phyloP scores from a whole-genome alignment of 1,140 invertebrate species.

The Babylonia areolata region DNA sequence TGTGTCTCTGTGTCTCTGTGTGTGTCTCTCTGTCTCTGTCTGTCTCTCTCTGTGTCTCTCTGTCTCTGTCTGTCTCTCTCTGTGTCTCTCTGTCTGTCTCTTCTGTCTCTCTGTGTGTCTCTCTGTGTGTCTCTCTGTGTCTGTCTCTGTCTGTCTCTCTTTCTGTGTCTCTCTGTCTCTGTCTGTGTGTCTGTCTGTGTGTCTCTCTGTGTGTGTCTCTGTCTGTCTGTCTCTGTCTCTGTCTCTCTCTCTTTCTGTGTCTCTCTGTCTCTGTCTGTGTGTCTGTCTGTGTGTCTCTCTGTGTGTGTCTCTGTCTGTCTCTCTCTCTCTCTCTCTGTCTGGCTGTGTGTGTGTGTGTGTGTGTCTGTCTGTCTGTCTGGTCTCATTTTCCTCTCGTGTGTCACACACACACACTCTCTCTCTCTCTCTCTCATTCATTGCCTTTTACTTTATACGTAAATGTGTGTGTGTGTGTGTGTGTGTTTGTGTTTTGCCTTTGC shows the following conservation, averaged over 20 bases:
- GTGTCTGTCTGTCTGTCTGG: too few species aligned
- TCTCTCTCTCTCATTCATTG: slow-evolving; percentile 14
- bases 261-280: too few species aligned
- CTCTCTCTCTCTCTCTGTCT: too few species aligned
- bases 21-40: background rate
- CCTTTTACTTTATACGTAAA: background rate
- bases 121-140: background rate
- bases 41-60: background rate
- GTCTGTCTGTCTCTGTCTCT: background rate
- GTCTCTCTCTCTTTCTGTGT: background rate
- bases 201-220: background rate
- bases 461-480: background rate
- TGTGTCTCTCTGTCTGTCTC: background rate
- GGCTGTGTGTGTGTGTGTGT: too few species aligned
- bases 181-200: background rate
- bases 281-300: too few species aligned
- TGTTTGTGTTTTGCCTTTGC: too few species aligned
- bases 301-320: too few species aligned
- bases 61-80: background rate
- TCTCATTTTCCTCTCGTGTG: slow-evolving; percentile 6
- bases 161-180: background rate
- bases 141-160: background rate
- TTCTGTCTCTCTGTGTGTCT: background rate
- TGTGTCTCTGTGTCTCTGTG: background rate
- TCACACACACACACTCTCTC: slow-evolving; percentile 20